phyloP scores from a whole-genome alignment of 2,797 vertebrate genomes.

The Pseudopleuronectes americanus region DNA sequence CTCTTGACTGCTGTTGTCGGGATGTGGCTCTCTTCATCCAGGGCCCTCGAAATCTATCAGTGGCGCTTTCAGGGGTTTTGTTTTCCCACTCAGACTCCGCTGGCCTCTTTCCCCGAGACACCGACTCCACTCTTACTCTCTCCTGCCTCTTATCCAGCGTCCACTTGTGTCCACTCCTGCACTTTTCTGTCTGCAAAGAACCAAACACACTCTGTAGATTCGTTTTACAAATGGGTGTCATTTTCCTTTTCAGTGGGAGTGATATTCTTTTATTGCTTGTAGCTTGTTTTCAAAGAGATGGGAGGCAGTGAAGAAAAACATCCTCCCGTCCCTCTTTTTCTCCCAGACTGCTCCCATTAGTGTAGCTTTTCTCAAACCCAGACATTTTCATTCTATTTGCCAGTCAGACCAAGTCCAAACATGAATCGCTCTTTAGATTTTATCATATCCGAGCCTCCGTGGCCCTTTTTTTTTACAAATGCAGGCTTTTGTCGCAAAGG shows the following conservation, averaged over 20 bases:
- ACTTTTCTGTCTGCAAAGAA: neutral
- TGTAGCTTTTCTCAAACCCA: constrained; percentile 35
- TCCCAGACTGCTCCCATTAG: constrained; percentile 37
- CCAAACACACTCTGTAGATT: neutral
- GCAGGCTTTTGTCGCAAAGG: constrained; percentile 41
- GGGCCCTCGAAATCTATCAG: constrained; percentile 55
- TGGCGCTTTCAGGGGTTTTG: constrained; percentile 40
- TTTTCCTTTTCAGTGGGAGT: constrained; percentile 4
- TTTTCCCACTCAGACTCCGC: constrained; percentile 37
- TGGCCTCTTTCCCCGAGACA: constrained; percentile 23
- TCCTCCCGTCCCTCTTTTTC: neutral
- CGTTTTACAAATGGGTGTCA: neutral
- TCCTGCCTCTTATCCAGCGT: constrained; percentile 15
- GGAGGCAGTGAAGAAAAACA: constrained; percentile 22
- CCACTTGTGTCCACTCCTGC: constrained; percentile 22
- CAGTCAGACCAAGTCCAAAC: constrained; percentile 59
- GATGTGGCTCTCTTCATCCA: constrained; percentile 40
- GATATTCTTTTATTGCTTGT: constrained; percentile 21
- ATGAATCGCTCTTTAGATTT: constrained; percentile 35
- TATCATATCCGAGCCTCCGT: constrained; percentile 20
- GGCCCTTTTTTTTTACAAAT: constrained; percentile 24
- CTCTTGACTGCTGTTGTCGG: constrained; percentile 57
- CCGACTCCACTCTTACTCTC: constrained; percentile 18
- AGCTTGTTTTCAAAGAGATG: constrained; percentile 27
- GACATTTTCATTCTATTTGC: constrained; percentile 68